Base-by-base conservation (phyloP, 2,888 invertebrate genomes). In the Hirtodrosophila duncani region DNA sequence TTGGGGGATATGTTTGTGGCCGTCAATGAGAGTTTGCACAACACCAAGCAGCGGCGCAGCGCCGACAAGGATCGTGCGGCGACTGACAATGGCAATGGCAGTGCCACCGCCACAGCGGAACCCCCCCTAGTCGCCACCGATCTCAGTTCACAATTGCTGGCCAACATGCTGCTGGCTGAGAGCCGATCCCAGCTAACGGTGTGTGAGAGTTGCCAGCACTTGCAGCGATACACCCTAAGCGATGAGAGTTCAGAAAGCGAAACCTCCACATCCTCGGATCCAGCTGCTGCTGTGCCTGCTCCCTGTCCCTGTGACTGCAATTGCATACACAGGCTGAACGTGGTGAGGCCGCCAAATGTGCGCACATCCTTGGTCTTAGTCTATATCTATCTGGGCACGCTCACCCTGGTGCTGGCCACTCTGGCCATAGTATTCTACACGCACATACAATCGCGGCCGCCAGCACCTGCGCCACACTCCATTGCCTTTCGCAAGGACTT, bases 1-100 rank as follows among this genome's bases (percentile, higher is more conserved):
- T n/a, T n/a, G n/a, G n/a, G n/a, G n/a, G n/a, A n/a, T n/a, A 83
- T 83, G 84, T 74, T 84, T 64, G 55, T 84, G 67, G 83, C 78
- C 45, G 81, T 84, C 64, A 83, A 84, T 72, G 83, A 84, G 69
- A 83, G 58, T 63, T 59, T 74, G 42, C 59, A 65, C 44, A 75
- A 66, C 8, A 63, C 48, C 41, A 53, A n/a, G n/a, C n/a, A n/a
- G n/a, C n/a, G n/a, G n/a, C n/a, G n/a, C n/a, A n/a, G n/a, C n/a
- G n/a, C n/a, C n/a, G n/a, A n/a, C n/a, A n/a, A n/a, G n/a, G n/a
- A n/a, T n/a, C n/a, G n/a, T n/a, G n/a, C n/a, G n/a, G n/a, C n/a
- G n/a, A n/a, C n/a, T n/a, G n/a, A n/a, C n/a, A n/a, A n/a, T n/a
- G n/a, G n/a, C n/a, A n/a, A 9, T 1, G 20, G 18, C 1, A 21